phyloP scores from a whole-genome alignment of 2,113 vertebrate species.

The Thunnus maccoyii region DNA sequence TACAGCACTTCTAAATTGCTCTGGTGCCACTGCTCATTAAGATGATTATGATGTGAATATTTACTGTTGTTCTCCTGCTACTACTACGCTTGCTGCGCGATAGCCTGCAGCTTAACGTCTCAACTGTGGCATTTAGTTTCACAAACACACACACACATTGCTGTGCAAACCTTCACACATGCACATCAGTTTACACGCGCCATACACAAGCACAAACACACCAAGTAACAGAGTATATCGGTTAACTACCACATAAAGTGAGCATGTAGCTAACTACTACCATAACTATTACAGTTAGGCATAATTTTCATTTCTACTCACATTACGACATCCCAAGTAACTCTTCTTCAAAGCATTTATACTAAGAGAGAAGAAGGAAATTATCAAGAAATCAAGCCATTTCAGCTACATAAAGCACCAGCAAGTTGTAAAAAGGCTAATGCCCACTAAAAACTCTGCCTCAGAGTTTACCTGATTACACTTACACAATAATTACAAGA shows the following conservation, averaged over 20 bases:
- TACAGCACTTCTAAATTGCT: constrained; percentile 44
- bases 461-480: too few species aligned
- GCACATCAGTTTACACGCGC: not conserved
- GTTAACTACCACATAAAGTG: constrained; percentile 7
- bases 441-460: too few species aligned
- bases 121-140: constrained; percentile 42
- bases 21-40: constrained; percentile 54
- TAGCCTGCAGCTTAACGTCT: constrained; percentile 58
- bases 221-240: not conserved
- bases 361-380: not conserved
- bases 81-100: constrained; percentile 32
- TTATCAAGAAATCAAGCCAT: not conserved
- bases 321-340: not conserved
- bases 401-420: too few species aligned
- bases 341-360: not conserved
- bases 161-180: not conserved
- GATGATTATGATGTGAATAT: constrained; percentile 62
- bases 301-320: not conserved
- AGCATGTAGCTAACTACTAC: constrained; percentile 25
- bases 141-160: constrained; percentile 17
- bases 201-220: not conserved
- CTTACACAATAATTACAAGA: too few species aligned
- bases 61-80: constrained; percentile 58
- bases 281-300: not conserved
- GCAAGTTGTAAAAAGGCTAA: too few species aligned